Percentiles rank a stretch among this genome's conserved stretches.
phyloP scores from a whole-genome alignment of 2,797 vertebrate genomes.

The Graptemys geographica region DNA sequence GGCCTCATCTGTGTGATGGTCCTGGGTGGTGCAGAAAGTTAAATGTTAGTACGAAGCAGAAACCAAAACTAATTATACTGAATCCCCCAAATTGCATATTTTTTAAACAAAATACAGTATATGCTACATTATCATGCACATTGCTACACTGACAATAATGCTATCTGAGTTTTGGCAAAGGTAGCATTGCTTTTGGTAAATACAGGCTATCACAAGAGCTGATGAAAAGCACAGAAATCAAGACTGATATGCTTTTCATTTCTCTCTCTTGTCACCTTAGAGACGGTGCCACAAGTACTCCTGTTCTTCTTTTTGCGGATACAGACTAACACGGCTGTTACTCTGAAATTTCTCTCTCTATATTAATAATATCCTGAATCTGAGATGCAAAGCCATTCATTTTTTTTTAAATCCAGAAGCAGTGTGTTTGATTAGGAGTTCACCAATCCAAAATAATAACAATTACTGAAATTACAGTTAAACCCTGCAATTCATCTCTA shows the following conservation, averaged over 20 bases:
- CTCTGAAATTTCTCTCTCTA: background rate
- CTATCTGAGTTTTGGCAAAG: background rate
- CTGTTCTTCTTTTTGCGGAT: too few species aligned
- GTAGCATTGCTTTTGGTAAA: background rate
- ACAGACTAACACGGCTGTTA: too few species aligned
- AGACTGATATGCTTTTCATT: background rate
- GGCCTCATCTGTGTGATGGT: background rate
- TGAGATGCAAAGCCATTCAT: background rate
- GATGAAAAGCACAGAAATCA: background rate
- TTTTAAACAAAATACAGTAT: background rate
- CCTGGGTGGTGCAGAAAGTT: background rate
- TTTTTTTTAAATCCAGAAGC: background rate
- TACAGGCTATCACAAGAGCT: background rate
- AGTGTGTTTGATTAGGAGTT: background rate
- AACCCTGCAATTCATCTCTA: background rate
- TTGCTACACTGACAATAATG: background rate
- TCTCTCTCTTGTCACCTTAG: background rate
- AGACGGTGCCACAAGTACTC: too few species aligned
- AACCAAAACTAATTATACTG: background rate
- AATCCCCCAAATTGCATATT: fast-evolving
- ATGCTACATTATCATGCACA: background rate
- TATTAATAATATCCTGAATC: background rate
- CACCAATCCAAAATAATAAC: background rate
- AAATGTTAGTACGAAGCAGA: background rate
- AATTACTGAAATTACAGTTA: background rate